Evolutionary conservation across 1,140 invertebrate genomes (phyloP), one percentile per base, ranked within the genome.

Genomic region (Zaprionus taronus): DNA sequence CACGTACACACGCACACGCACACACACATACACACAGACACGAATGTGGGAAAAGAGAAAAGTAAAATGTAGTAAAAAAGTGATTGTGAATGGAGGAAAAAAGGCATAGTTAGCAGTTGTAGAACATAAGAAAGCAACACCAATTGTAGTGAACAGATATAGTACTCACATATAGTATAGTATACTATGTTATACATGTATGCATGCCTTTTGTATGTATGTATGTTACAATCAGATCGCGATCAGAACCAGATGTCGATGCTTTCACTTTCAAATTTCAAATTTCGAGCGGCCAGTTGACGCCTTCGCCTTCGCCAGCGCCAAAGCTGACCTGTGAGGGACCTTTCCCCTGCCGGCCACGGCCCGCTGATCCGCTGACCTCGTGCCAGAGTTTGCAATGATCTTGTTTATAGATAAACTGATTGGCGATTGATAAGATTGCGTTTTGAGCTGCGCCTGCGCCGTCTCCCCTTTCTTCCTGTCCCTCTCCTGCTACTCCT

Each of bases 201-300:
- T 34, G 31, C 31, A 34, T 9, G 7, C 4, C 28, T 31, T 0
- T 9, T 31, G 28, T 31, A 31, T 34, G 31, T 34, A 34, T 34
- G 31, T 34, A 3, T 34, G 31, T 34, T 34, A 3, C 31, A 34
- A 11, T 34, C 31, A 9, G 31, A 34, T 51, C 47, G 47, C n/a
- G 15, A 26, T 24, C 24, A 75, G 72, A 75, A 83, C 81, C 55
- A 51, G 60, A 49, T 53, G 57, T 34, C 9, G 31, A 34, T 66
- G 74, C 81, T 83, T 83, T 83, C 81, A 84, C 81, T 84, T 83
- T 83, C 70, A 28, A 80, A 72, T 80, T 47, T 76, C 28, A 31
- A 31, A 31, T 80, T 80, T 83, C 71, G 83, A 87, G 72, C 87
- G 83, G 83, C 80, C 66, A 74, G 83, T 83, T 86, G 77, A 87